These are phyloP conservation scores for Ochropleura leucogaster DNA, from an alignment of 2,888 invertebrate species.

Conservation along the genomic window DNA sequence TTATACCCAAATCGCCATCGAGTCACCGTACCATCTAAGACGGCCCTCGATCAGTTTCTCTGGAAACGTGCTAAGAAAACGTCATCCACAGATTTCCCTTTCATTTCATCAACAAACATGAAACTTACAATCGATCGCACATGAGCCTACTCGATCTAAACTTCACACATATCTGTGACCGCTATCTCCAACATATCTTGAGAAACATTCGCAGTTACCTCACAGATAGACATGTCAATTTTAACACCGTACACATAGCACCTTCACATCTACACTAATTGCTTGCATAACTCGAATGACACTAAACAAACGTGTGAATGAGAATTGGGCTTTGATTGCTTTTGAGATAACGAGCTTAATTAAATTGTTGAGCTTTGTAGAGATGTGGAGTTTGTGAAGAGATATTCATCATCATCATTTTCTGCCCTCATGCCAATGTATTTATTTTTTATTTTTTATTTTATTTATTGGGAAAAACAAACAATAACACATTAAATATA, in stretches of 20 bases:
- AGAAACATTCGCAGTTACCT: conserved; percentile 38
- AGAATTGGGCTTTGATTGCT: conserved; percentile 21
- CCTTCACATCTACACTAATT: conserved; percentile 38
- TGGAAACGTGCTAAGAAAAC: not conserved
- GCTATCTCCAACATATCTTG: conserved; percentile 26
- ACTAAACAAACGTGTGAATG: conserved; percentile 36
- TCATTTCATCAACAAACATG: not conserved
- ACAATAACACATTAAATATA: too few species aligned
- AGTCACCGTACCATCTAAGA: too few species aligned
- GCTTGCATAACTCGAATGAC: conserved; percentile 47
- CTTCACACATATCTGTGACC: conserved; percentile 10
- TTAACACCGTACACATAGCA: conserved; percentile 31
- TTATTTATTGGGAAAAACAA: too few species aligned
- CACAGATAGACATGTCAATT: conserved; percentile 38
- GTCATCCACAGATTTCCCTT: not conserved
- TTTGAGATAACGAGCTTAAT: conserved; percentile 16
- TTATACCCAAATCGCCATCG: too few species aligned
- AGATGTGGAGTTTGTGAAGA: not conserved
- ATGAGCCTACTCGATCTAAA: not conserved
- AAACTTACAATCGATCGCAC: not conserved
- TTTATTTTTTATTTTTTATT: too few species aligned
- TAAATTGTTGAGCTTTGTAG: conserved; percentile 11
- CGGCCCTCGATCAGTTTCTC: too few species aligned
- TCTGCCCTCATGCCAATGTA: too few species aligned
- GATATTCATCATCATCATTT: too few species aligned